These are phyloP conservation scores for Argopecten irradians DNA, from an alignment of 1,140 invertebrate genomes.

Conservation along the genomic window DNA sequence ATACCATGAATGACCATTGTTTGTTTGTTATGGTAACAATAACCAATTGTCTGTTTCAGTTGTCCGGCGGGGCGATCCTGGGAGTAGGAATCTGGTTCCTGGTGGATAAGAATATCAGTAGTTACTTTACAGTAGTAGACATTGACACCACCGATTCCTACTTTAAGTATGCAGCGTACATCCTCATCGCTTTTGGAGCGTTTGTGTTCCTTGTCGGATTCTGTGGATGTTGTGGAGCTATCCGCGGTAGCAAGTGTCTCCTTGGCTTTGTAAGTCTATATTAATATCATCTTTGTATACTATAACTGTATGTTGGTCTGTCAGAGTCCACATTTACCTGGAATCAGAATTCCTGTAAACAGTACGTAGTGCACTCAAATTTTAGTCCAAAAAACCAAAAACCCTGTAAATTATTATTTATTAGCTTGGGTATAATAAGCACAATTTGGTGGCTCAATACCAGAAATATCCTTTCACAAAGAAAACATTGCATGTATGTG, in stretches of 20 bases:
- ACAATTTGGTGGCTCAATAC: no score
- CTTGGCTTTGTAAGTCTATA: slow-evolving; percentile 85
- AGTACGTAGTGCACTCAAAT: not conserved
- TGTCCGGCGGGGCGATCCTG: slow-evolving; percentile 84
- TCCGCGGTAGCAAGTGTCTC: slow-evolving; percentile 90
- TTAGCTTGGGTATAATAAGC: no score
- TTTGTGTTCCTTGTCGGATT: slow-evolving; percentile 91
- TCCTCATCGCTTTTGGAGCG: slow-evolving; percentile 87
- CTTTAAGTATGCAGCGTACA: slow-evolving; percentile 73
- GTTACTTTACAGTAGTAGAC: slow-evolving; percentile 77
- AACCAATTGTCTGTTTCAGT: slow-evolving; percentile 78
- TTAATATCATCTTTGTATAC: not conserved
- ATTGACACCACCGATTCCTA: slow-evolving; percentile 78
- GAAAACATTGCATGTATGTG: no score
- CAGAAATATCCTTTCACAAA: no score
- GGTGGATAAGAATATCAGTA: slow-evolving; percentile 84
- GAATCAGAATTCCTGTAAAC: no score
- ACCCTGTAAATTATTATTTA: no score
- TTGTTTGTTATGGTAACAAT: no score
- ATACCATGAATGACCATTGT: no score
- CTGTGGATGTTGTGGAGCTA: slow-evolving; percentile 93
- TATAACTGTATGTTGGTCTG: not conserved
- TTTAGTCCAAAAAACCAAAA: not conserved
- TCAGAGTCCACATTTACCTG: no score
- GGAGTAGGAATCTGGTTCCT: slow-evolving; percentile 87